phyloP scores from a whole-genome alignment of 2,113 vertebrate species.

The Forbesichthys papilliferus region DNA sequence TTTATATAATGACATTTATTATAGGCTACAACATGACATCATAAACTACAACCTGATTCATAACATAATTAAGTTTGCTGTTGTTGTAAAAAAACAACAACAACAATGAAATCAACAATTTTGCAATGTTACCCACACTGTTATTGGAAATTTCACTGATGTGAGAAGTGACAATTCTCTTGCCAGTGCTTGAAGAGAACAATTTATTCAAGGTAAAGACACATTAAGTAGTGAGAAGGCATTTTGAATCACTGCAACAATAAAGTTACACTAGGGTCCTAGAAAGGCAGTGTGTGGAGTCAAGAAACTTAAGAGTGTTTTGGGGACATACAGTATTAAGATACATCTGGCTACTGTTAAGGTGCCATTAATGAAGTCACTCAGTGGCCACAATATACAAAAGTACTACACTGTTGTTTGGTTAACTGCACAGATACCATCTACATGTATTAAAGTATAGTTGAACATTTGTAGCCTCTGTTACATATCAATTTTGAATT shows the following conservation, averaged over 20 bases:
- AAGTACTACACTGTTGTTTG: background rate
- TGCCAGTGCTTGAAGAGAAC: constrained; percentile 14
- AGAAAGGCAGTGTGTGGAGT: background rate
- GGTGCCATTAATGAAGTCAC: background rate
- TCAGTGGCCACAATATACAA: background rate
- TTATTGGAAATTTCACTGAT: constrained; percentile 38
- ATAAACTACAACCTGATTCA: too few species aligned
- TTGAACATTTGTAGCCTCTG: too few species aligned
- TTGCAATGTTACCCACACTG: constrained; percentile 17
- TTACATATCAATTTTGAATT: too few species aligned
- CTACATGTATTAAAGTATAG: too few species aligned
- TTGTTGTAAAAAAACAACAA: too few species aligned
- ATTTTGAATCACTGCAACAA: background rate
- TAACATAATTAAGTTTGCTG: too few species aligned
- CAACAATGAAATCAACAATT: too few species aligned
- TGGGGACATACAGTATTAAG: background rate
- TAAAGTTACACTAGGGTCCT: background rate
- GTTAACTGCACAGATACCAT: background rate
- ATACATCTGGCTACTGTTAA: background rate
- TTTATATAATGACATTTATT: background rate
- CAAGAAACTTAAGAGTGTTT: background rate
- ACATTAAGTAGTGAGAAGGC: background rate
- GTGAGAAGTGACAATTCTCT: constrained; percentile 30
- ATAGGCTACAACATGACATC: background rate
- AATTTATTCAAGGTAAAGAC: constrained; percentile 17